Evolutionary conservation across 2,888 invertebrate species (phyloP), one percentile per base, ranked within the genome.

Genomic region (Entomobrya multifasciata): DNA sequence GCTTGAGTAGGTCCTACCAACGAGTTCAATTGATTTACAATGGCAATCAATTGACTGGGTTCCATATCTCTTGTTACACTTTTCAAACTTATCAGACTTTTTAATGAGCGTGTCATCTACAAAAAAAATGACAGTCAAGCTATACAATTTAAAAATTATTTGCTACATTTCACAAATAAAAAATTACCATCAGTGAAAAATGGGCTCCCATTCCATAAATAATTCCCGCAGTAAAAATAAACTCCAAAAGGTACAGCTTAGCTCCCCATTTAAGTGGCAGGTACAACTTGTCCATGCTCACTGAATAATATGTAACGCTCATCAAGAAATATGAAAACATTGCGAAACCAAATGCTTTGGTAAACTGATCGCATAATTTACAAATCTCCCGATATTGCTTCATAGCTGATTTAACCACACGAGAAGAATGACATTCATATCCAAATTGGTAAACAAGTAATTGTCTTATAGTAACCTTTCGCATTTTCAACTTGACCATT

Each of bases 171-270:
- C n/a, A 13, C 13, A 13, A n/a, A 15, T 15, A 49, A 49, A 49
- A 49, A 30, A 4, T 8, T 65, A 65, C 65, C 41, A 11, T 4
- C 6, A 17, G 17, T 5, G 36, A 65, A 65, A 65, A 65, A 65
- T 65, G 17, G 3, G 65, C 65, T 1, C 65, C 65, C 13, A 17
- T 3, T 17, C 65, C 65, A 20, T 65, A 65, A 36, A 65, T 36
- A 4, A 17, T 20, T 1, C 5, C 36, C 6, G 41, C 36, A 1
- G 65, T 65, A 1, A 4, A 15, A 36, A 36, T 36, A n/a, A n/a
- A 65, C 15, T 65, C 36, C n/a, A 65, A 5, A n/a, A 41, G 0
- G n/a, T 95, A 92, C 93, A 95, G 1, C 25, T 49, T 72, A 1
- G 30, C 49, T 44, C 72, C 72, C 6, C 1, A 4, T n/a, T 30